These are phyloP conservation scores for Regulus satrapa DNA, from an alignment of 2,113 vertebrate genomes.

Conservation along the genomic window DNA sequence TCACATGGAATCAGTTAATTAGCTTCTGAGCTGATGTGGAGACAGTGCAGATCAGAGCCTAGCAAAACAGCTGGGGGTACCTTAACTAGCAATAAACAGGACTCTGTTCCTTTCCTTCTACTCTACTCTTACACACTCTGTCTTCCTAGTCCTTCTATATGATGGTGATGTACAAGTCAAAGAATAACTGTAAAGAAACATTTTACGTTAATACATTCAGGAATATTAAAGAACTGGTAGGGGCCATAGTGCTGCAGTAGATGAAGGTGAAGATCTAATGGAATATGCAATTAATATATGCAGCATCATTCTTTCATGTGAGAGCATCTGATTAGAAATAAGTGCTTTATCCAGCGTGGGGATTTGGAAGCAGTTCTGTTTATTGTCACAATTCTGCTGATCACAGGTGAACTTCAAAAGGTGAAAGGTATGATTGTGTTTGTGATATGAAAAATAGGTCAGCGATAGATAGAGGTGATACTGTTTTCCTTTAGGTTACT, in stretches of 20 bases:
- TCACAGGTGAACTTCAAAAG: neutral
- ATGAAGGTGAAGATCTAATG: conserved; percentile 27
- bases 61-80: conserved; percentile 6
- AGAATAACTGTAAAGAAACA: neutral
- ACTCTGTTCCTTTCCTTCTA: neutral
- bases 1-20: conserved; percentile 36
- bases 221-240: neutral
- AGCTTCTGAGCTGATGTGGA: neutral
- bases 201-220: neutral
- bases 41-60: neutral
- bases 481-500: no score
- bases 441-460: neutral
- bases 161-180: neutral
- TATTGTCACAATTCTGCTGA: neutral
- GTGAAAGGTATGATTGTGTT: neutral
- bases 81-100: neutral
- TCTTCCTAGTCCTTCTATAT: neutral
- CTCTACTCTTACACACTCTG: neutral
- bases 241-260: neutral
- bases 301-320: conserved; percentile 13
- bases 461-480: neutral
- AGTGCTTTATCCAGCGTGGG: neutral
- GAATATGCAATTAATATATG: neutral
- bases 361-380: neutral
- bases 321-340: neutral